Evolutionary conservation across 1,140 invertebrate species (phyloP).

Genomic region (Euwallacea fornicatus): DNA sequence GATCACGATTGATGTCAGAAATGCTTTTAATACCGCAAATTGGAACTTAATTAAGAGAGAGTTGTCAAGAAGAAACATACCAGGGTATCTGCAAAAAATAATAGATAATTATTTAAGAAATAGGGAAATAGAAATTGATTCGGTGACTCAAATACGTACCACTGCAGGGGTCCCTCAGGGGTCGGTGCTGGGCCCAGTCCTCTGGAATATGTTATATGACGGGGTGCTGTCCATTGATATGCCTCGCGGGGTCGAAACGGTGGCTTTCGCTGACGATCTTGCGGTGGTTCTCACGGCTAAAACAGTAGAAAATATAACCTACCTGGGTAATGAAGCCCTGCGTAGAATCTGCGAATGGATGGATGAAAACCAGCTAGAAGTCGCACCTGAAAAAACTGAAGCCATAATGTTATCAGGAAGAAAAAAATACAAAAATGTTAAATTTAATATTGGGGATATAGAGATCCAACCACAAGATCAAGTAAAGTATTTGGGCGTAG

Average conservation of each 20-base stretch:
- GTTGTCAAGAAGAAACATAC: neutral
- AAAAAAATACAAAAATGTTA: neutral
- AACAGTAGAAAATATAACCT: neutral
- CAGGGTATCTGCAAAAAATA: too few relatives aligned
- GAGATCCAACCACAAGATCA: neutral
- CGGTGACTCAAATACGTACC: too few relatives aligned
- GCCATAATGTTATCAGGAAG: neutral
- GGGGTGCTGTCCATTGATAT: neutral
- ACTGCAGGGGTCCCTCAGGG: neutral
- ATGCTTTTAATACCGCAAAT: conserved; percentile 34
- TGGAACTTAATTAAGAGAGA: conserved; percentile 20
- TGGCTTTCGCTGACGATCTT: too few relatives aligned
- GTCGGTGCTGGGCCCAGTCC: too few relatives aligned
- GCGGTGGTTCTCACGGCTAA: neutral
- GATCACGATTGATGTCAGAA: conserved; percentile 31
- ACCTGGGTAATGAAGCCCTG: neutral
- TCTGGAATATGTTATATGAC: too few relatives aligned
- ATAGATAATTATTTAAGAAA: neutral
- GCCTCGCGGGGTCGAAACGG: neutral
- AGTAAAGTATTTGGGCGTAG: conserved; percentile 6
- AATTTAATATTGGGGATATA: neutral
- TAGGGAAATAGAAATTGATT: neutral
- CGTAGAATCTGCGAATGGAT: neutral
- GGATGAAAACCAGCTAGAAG: neutral
- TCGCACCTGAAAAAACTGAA: conserved; percentile 19